phyloP scores from a whole-genome alignment of 2,797 vertebrate species.

The Botia almorhae region DNA sequence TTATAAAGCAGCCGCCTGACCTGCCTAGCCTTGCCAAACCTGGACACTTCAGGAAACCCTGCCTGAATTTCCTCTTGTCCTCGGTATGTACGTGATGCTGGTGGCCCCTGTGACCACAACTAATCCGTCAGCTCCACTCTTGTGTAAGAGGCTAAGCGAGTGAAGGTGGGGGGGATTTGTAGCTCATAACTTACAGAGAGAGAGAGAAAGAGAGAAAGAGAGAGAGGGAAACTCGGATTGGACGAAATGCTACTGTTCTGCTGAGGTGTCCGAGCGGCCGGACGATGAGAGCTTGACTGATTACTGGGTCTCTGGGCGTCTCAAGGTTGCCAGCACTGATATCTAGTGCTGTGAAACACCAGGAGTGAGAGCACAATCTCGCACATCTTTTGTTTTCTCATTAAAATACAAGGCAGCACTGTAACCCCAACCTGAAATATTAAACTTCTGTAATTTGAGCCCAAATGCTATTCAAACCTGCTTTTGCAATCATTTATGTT shows the following conservation, averaged over 20 bases:
- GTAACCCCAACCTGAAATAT: no score
- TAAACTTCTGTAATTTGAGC: no score
- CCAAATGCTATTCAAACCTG: no score
- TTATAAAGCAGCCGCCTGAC: slow-evolving; percentile 52
- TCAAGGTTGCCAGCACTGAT: slow-evolving; percentile 40
- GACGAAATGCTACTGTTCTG: slow-evolving; percentile 46
- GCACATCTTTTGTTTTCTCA: background rate
- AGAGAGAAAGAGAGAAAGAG: background rate
- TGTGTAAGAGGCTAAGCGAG: slow-evolving; percentile 69
- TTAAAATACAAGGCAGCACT: background rate
- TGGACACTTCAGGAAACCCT: slow-evolving; percentile 64
- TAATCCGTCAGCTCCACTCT: slow-evolving; percentile 65
- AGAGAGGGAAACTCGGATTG: slow-evolving; percentile 47
- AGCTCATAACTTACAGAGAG: slow-evolving; percentile 52
- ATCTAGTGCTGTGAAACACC: slow-evolving; percentile 26
- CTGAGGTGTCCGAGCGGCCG: slow-evolving; percentile 52
- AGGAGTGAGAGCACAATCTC: slow-evolving; percentile 4
- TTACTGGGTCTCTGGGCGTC: slow-evolving; percentile 18
- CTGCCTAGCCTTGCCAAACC: slow-evolving; percentile 36
- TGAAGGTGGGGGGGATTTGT: slow-evolving; percentile 10
- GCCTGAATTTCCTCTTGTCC: slow-evolving; percentile 41
- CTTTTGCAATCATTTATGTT: no score
- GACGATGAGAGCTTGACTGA: slow-evolving; percentile 37
- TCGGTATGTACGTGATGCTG: slow-evolving; percentile 41
- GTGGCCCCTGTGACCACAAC: slow-evolving; percentile 64